Evolutionary conservation across 2,888 invertebrate species (phyloP), one percentile per base, ranked within the genome.

Genomic region (Achlya flavicornis): DNA sequence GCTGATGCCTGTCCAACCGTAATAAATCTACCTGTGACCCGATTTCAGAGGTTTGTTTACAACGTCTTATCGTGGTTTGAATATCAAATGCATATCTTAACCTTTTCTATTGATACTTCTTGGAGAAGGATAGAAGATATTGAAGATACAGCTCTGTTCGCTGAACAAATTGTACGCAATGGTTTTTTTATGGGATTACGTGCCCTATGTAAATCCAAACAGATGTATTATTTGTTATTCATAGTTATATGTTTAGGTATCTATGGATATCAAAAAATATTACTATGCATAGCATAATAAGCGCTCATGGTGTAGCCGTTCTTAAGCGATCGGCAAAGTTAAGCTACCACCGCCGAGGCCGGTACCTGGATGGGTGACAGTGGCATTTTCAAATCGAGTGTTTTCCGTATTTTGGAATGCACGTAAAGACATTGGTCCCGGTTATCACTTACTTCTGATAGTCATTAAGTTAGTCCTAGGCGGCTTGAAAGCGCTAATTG

Each of bases 1-100:
- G 62, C 62, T 38, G 57, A 57, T 57, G 57, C 62, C 62, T 57
- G 57, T 62, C 57, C 38, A 41, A 62, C 62, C 62, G 57, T 73
- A 72, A 76, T 76, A 76, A 76, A 76, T 76, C 75, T 67, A 70
- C 70, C 71, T 74, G 73, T 71, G 72, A 68, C 68, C 68, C 66
- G 60, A 67, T 66, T 66, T 62, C 58, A 63, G 65, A 68, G 68
- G 64, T 69, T 68, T 69, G 71, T 73, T 74, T 71, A 68, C 73
- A 70, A 64, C 64, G 70, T 66, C 68, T 63, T 64, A 61, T 64
- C 73, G 73, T 73, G 72, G 63, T 58, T 58, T 58, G 76, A 73
- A 74, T 74, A 69, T 65, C 63, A 57, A 58, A 63, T 57, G 26
- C 43, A 60, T 60, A 60, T 35, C 41, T 26, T 60, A 19, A 60